Percentiles rank a stretch among this genome's conserved stretches.
Conservation (phyloP, 2,888 invertebrate species). For the Girardia tigrina region DNA sequence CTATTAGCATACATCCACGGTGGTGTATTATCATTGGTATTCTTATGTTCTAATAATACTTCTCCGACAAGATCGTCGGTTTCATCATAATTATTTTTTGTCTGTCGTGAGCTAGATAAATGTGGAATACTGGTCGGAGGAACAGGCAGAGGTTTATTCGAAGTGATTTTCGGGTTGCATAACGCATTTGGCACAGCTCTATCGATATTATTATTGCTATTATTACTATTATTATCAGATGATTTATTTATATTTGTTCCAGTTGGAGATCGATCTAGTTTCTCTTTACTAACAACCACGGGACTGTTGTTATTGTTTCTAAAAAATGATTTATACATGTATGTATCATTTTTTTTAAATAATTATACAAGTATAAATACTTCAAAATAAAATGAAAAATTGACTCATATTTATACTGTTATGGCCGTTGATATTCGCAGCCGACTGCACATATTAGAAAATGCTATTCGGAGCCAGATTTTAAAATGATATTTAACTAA, state of each 20-base stretch:
- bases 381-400: too few species aligned
- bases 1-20: slow-evolving; percentile 16
- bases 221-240: not conserved
- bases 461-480: too few species aligned
- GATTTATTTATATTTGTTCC: not conserved
- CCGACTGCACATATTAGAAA: too few species aligned
- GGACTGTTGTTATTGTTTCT: not conserved
- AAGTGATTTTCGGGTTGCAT: slow-evolving; percentile 14
- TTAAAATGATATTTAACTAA: too few species aligned
- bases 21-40: not conserved
- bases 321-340: too few species aligned
- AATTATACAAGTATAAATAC: too few species aligned
- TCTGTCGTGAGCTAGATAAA: slow-evolving; percentile 18
- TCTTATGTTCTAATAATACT: slow-evolving; percentile 3
- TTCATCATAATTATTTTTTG: slow-evolving; percentile 19
- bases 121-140: slow-evolving; percentile 16
- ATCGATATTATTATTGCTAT: too few species aligned
- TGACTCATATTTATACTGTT: too few species aligned
- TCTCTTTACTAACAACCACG: not conserved
- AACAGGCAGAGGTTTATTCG: slow-evolving; percentile 16
- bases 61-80: not conserved
- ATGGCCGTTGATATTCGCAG: too few species aligned
- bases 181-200: slow-evolving; percentile 20
- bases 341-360: too few species aligned
- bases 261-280: not conserved